phyloP scores from a whole-genome alignment of 2,797 vertebrate genomes.

The Enteromius trimaculatus region DNA sequence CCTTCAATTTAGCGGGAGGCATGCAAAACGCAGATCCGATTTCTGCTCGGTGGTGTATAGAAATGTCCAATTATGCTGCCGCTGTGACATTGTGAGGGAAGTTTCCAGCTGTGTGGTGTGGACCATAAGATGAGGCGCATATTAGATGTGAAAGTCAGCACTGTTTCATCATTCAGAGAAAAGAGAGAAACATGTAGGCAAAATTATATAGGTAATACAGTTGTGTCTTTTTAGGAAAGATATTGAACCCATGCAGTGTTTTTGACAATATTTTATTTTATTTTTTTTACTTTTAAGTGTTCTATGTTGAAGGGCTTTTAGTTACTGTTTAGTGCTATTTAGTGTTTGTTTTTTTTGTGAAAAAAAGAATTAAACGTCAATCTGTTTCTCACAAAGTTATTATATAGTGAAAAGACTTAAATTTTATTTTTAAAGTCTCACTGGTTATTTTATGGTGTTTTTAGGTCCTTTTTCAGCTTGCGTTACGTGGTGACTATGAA shows the following conservation, averaged over 20 bases:
- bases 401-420: not conserved
- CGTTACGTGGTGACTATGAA: not conserved
- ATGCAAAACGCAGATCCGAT: constrained; percentile 27
- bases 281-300: not conserved
- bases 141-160: constrained; percentile 47
- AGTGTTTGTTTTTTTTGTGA: not conserved
- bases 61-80: constrained; percentile 45
- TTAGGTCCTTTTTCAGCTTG: not conserved
- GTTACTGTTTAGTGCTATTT: not conserved
- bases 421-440: no score
- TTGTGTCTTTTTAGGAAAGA: not conserved
- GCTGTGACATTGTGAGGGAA: constrained; percentile 24
- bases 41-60: constrained; percentile 46
- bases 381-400: not conserved
- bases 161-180: constrained; percentile 39
- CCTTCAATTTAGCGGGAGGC: constrained; percentile 43
- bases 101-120: constrained; percentile 41
- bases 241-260: not conserved
- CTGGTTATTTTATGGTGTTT: not conserved
- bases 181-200: not conserved
- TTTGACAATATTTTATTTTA: not conserved
- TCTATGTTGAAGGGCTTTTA: not conserved
- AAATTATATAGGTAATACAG: constrained; percentile 4
- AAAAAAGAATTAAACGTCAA: not conserved
- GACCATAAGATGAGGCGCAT: constrained; percentile 28